These are phyloP conservation scores for Xylocopa sonorina DNA, from an alignment of 1,140 invertebrate species.

Conservation along the genomic window DNA sequence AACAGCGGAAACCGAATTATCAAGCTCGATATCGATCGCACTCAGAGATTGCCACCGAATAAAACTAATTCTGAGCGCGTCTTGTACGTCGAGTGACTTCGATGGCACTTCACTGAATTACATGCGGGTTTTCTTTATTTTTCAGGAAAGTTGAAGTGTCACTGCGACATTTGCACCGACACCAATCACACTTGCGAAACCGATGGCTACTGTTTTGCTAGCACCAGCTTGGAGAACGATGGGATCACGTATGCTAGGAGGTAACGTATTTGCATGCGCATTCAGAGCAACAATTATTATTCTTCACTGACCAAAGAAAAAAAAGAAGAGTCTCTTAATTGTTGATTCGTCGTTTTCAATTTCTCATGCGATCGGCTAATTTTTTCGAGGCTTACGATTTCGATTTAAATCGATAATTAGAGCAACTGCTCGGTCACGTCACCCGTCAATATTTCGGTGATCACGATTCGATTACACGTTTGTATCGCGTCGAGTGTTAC, in stretches of 20 bases:
- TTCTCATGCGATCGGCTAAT: background rate
- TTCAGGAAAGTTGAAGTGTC: constrained; percentile 86
- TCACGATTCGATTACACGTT: background rate
- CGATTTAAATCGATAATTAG: too few relatives aligned
- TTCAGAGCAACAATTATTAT: constrained; percentile 21
- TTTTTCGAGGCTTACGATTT: background rate
- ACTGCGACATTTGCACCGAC: constrained; percentile 89
- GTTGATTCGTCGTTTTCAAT: background rate
- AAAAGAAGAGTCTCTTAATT: constrained; percentile 3
- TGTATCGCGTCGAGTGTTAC: background rate
- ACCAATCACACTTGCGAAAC: constrained; percentile 93
- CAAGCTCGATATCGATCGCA: background rate
- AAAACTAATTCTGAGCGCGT: background rate
- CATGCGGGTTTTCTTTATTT: constrained; percentile 66
- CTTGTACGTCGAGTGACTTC: too few relatives aligned
- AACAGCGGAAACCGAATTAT: background rate
- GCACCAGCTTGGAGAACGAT: constrained; percentile 85
- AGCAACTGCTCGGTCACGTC: background rate
- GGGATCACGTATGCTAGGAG: constrained; percentile 87
- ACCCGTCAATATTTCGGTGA: background rate
- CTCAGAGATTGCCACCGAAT: background rate
- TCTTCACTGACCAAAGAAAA: background rate
- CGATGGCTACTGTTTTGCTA: constrained; percentile 93
- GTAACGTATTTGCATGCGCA: constrained; percentile 81
- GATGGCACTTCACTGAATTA: background rate